Base-by-base conservation (phyloP, 2,888 invertebrate species). In the Branchipolynoe longqiensis region DNA sequence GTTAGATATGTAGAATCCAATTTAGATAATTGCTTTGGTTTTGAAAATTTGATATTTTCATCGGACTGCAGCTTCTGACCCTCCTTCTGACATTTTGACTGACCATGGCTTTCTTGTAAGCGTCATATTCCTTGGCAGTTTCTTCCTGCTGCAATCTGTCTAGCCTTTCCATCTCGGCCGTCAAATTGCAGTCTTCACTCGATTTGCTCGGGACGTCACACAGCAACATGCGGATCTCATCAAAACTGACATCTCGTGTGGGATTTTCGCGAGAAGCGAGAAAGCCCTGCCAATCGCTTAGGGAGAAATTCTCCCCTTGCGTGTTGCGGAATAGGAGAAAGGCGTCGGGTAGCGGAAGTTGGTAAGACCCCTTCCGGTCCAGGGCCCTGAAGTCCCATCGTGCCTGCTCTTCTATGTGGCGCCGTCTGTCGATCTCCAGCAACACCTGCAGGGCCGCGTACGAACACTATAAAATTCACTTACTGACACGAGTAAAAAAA, bases 351-450 rank as follows among this genome's bases (percentile, higher is more conserved):
- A 91, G 85, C n/a, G 89, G 81, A n/a, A 92, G 90, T 82, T 88
- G 88, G 82, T 89, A 87, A 41, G 88, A 85, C 6, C 89, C 90
- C 18, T 48, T 85, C 14, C 81, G 38, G 36, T 88, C 89, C 62
- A 89, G 58, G 6, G 84, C 89, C 58, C 86, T 85, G 87, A 92
- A 92, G 86, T 92, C 92, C 92, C 92, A 92, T 83, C 90, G 90
- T 4, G 90, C 90, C 74, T 91, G 89, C 73, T 92, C 91, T 54
- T 92, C 91, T 36, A 90, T 86, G 14, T 89, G 87, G 74, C 89
- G 87, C 28, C 91, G 83, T 31, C 92, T 86, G 56, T 91, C 90
- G 6, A 92, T 84, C 54, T 92, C 92, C 64, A 90, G 89, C 6
- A 92, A 86, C 22, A 87, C 84, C 86, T 85, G 36, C 1, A 36